phyloP scores from a whole-genome alignment of 2,888 invertebrate genomes.

The Sycophila texana region DNA sequence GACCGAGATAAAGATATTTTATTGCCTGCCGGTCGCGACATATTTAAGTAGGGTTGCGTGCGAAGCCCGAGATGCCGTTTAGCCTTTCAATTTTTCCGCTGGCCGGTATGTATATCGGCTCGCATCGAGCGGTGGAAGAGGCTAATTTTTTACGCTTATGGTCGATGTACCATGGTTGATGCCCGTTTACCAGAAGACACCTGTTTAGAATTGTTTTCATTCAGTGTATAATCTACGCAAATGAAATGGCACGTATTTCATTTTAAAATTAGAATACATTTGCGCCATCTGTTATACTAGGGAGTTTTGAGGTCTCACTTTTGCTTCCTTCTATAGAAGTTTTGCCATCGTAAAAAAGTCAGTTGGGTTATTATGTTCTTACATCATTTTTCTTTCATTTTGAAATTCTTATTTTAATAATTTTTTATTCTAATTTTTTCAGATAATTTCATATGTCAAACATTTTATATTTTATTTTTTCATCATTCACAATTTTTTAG shows the following conservation, averaged over 20 bases:
- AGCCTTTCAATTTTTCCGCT: conserved; percentile 39
- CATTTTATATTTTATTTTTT: too few species aligned
- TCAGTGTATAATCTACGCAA: background rate
- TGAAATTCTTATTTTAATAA: too few species aligned
- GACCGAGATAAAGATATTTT: conserved; percentile 75
- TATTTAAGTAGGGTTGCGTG: conserved; percentile 69
- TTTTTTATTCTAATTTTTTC: too few species aligned
- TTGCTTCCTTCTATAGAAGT: background rate
- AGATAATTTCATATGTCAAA: too few species aligned
- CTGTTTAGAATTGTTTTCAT: background rate
- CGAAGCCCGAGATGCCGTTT: conserved; percentile 11
- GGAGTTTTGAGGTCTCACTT: too few species aligned
- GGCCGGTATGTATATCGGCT: background rate
- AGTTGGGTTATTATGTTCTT: too few species aligned
- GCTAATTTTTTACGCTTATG: conserved; percentile 47
- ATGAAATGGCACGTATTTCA: background rate
- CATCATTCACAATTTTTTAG: too few species aligned
- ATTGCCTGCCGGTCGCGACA: conserved; percentile 71
- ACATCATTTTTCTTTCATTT: too few species aligned
- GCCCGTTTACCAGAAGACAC: background rate
- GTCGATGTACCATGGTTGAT: background rate
- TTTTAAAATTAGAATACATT: too few species aligned
- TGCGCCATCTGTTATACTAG: too few species aligned
- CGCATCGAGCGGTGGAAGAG: background rate
- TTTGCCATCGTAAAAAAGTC: too few species aligned